Percentiles rank a stretch among this genome's conserved stretches.
phyloP scores from a whole-genome alignment of 64 coral and sea anemone species.

The Montipora capricornis region DNA sequence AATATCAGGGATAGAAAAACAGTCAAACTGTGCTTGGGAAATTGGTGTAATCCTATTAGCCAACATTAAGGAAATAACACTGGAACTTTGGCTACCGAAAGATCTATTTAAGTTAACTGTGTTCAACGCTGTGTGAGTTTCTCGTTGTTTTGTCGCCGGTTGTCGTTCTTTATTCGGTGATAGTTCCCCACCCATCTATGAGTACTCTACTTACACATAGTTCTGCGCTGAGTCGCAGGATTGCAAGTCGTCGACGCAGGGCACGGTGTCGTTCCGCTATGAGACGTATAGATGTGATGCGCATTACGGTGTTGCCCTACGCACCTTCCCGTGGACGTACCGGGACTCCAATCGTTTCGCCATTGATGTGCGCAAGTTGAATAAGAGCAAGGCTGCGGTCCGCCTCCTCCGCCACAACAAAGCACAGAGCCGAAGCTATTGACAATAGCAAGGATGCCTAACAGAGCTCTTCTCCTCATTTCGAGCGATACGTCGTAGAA shows the following conservation, averaged over 20 bases:
- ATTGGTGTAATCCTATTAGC: too few relatives aligned
- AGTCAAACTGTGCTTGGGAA: too few relatives aligned
- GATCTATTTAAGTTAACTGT: too few relatives aligned
- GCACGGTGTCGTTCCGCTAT: neutral
- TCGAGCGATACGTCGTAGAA: neutral
- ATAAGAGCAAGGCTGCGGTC: neutral
- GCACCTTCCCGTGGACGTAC: conserved; percentile 10
- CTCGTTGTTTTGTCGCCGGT: neutral
- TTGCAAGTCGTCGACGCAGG: neutral
- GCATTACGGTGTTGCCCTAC: neutral
- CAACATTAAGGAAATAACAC: too few relatives aligned
- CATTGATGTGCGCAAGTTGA: conserved; percentile 8
- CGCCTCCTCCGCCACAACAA: neutral
- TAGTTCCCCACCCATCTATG: too few relatives aligned
- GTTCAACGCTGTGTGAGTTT: neutral
- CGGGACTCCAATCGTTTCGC: conserved; percentile 39
- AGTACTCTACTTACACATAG: conserved; percentile 4
- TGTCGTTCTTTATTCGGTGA: too few relatives aligned
- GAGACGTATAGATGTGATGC: neutral
- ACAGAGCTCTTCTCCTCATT: neutral
- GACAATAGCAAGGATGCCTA: neutral
- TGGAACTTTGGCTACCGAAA: too few relatives aligned
- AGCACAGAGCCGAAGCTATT: neutral
- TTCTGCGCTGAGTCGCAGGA: neutral
- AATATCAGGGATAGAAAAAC: too few relatives aligned